Evolutionary conservation across 1,140 invertebrate species (phyloP), one percentile per base, ranked within the genome.

Genomic region (Euglossa dilemma): DNA sequence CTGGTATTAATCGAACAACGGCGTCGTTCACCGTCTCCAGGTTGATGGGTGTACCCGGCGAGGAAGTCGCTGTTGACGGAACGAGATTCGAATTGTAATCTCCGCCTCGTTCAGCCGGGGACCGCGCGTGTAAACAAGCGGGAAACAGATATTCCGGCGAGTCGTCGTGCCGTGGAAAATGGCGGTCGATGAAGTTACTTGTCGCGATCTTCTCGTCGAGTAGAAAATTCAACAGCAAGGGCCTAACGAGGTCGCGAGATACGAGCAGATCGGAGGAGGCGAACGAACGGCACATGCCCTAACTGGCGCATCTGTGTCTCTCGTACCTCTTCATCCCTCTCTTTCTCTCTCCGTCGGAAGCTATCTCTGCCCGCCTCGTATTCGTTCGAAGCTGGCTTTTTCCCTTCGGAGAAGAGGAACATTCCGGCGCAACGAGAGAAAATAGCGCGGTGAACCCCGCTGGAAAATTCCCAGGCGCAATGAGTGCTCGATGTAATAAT

Each of bases 401-500:
- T 57, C 56, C 56, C 73, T 77, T 66, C 25, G 66, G 76, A 57
- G 63, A 18, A 66, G 18, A 47, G 43, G 73, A 70, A 70, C 81
- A 76, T 80, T 80, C 69, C 77, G 12, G 59, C 61, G 83, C 23
- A 64, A 71, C 67, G 81, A n/a, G 67, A 56, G 75, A 83, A 81
- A 81, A 83, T 64, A 72, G 81, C 25, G 81, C 57, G 67, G 81
- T 79, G 75, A 83, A 79, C 81, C 66, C 50, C 28, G 66, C 14
- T 64, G 66, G 81, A 79, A 78, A 64, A 83, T 72, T 83, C 73
- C 75, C 56, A 14, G n/a, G 73, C 45, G 74, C 74, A 77, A 83
- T 70, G 73, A 83, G 54, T 43, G 54, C 63, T 77, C 80, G 80
- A 83, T 77, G 73, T 83, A 83, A 83, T 83, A 83, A 83, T 83